Evolutionary conservation across 2,113 vertebrate genomes (phyloP).

Genomic region (Acinonyx jubatus): DNA sequence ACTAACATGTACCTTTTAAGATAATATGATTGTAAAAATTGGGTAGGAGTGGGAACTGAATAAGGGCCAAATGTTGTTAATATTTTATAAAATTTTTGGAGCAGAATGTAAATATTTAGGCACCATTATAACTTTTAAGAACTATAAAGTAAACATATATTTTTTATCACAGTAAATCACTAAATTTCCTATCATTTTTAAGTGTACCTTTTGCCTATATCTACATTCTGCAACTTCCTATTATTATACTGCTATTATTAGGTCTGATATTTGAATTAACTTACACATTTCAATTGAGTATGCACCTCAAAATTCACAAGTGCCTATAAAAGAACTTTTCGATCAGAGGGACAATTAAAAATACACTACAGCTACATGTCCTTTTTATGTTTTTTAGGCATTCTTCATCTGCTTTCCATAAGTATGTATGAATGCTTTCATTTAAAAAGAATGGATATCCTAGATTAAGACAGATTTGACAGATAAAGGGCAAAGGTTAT

Average conservation of each 20-base stretch:
- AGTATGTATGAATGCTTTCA: not conserved
- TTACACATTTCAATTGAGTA: not conserved
- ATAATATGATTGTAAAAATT: not conserved
- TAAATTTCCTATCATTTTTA: not conserved
- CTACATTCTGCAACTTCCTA: not conserved
- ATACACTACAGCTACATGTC: not conserved
- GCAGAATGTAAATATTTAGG: not conserved
- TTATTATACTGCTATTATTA: not conserved
- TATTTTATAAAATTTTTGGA: not conserved
- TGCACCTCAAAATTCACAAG: slow-evolving; percentile 13
- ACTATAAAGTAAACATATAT: not conserved
- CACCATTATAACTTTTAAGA: not conserved
- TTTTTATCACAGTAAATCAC: not conserved
- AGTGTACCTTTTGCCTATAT: not conserved
- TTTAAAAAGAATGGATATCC: not conserved
- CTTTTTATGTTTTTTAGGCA: not conserved
- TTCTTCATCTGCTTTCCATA: not conserved
- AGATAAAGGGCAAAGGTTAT: not conserved
- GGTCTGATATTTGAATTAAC: not conserved
- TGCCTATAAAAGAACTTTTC: not conserved
- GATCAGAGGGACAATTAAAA: not conserved
- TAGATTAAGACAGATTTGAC: not conserved
- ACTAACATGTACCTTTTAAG: not conserved
- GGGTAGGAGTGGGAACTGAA: not conserved
- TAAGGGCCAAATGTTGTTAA: not conserved